Conservation (phyloP, 2,113 vertebrate species). For the Fulmarus glacialis region DNA sequence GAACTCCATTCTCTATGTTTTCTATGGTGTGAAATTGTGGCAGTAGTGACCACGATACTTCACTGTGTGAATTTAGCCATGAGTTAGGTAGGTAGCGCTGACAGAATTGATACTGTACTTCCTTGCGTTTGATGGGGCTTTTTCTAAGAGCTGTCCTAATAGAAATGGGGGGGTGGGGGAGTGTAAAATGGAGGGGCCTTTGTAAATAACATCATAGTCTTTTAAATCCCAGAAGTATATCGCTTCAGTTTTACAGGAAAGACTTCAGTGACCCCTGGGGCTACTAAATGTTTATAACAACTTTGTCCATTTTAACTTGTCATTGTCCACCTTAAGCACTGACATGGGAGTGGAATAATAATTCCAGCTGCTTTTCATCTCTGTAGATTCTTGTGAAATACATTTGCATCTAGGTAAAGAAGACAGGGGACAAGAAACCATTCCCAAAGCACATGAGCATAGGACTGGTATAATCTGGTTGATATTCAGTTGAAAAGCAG, state of each 20-base stretch:
- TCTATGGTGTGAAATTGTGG: not conserved
- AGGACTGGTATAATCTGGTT: not conserved
- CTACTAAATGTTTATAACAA: not conserved
- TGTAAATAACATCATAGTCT: not conserved
- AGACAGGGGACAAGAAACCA: not conserved
- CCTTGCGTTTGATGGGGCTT: not conserved
- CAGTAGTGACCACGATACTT: not conserved
- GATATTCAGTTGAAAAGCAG: not conserved
- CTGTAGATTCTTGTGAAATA: not conserved
- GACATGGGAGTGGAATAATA: not conserved
- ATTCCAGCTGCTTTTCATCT: not conserved
- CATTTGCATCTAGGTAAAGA: not conserved
- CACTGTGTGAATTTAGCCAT: not conserved
- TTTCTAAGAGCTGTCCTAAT: not conserved
- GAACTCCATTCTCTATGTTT: not conserved
- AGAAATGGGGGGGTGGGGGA: rapidly evolving
- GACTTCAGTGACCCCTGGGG: rapidly evolving
- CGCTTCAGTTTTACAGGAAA: not conserved
- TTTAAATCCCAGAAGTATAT: not conserved
- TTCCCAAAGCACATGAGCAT: not conserved
- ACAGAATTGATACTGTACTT: not conserved
- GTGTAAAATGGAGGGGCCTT: rapidly evolving
- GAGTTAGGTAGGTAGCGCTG: not conserved
- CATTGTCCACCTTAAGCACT: not conserved
- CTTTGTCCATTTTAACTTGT: not conserved